phyloP scores from a whole-genome alignment of 1,140 invertebrate genomes.

The Microplitis mediator region DNA sequence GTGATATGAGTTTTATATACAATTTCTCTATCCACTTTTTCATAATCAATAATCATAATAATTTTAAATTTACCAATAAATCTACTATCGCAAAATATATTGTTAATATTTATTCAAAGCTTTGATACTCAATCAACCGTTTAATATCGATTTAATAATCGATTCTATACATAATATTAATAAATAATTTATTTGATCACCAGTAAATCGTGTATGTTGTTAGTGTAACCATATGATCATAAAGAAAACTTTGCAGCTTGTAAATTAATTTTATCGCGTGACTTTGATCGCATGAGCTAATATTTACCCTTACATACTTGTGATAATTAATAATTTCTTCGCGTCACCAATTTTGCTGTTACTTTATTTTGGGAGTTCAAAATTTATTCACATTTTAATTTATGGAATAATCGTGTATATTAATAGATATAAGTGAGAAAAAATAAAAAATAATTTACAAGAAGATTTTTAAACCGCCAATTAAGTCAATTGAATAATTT shows the following conservation, averaged over 20 bases:
- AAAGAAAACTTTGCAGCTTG: not conserved
- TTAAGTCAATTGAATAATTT: no score
- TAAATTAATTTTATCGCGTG: constrained; percentile 1
- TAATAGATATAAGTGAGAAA: no score
- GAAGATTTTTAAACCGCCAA: not conserved
- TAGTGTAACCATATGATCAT: not conserved
- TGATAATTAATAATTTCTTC: not conserved
- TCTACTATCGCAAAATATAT: no score
- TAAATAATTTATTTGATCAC: no score
- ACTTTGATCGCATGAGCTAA: constrained; percentile 4
- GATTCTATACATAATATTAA: not conserved
- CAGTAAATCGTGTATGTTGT: not conserved
- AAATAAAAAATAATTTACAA: not conserved
- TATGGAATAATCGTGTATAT: no score
- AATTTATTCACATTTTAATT: not conserved
- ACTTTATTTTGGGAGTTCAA: not conserved
- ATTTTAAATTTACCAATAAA: not conserved
- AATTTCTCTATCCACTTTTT: not conserved
- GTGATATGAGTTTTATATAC: not conserved
- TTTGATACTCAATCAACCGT: not conserved
- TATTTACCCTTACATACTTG: constrained; percentile 3
- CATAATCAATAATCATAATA: not conserved
- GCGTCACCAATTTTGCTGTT: not conserved
- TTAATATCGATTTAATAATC: not conserved
- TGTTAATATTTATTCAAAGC: no score